Conservation (phyloP, 2,797 vertebrate species). For the Bovichtus variegatus region DNA sequence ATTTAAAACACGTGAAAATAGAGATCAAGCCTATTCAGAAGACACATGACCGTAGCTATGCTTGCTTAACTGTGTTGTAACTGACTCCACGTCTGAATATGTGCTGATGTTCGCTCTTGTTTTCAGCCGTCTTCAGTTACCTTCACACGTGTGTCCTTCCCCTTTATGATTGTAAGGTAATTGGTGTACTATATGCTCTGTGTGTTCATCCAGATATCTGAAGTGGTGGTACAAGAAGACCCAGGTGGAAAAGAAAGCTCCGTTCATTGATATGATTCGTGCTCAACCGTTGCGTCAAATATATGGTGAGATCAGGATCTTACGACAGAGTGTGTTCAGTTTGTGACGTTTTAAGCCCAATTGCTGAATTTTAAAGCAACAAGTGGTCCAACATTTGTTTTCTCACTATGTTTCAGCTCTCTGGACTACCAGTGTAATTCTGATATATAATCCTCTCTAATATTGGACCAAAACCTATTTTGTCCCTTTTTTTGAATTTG, state of each 20-base stretch:
- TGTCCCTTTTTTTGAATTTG: not conserved
- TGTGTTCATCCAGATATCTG: conserved; percentile 86
- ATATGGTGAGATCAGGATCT: conserved; percentile 87
- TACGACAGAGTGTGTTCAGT: not conserved
- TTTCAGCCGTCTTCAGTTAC: not conserved
- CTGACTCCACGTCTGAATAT: not conserved
- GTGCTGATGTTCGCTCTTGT: not conserved
- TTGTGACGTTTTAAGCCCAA: not conserved
- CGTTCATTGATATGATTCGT: conserved; percentile 94
- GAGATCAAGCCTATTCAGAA: not conserved
- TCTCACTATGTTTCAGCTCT: not conserved
- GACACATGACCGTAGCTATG: not conserved
- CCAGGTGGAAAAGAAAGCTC: conserved; percentile 92
- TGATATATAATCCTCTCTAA: not conserved
- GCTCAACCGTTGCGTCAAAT: conserved; percentile 92
- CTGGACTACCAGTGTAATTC: not conserved
- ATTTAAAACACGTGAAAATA: not conserved
- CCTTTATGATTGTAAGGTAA: not conserved
- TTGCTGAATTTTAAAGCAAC: not conserved
- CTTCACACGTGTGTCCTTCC: not conserved
- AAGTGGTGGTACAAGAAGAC: conserved; percentile 97
- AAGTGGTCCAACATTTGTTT: not conserved
- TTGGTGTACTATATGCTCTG: not conserved
- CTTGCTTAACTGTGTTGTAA: not conserved
- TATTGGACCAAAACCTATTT: not conserved